These are phyloP conservation scores for Todiramphus chloris DNA, from an alignment of 2,113 vertebrate species.

Conservation along the genomic window DNA sequence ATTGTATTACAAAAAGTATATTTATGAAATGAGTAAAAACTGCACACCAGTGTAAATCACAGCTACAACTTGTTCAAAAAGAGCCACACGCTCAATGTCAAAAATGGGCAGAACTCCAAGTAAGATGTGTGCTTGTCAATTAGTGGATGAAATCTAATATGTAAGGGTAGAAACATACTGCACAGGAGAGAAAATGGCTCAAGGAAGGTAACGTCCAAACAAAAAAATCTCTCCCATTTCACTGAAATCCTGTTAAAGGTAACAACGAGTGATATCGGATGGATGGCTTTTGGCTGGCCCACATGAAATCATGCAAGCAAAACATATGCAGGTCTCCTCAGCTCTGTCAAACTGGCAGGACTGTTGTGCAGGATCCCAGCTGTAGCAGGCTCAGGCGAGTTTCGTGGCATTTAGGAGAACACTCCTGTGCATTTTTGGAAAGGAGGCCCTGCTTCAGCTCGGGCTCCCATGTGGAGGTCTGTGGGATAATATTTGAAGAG, in stretches of 20 bases:
- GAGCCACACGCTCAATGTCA: slow-evolving; percentile 9
- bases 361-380: not conserved
- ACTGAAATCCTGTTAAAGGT: not conserved
- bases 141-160: not conserved
- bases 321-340: not conserved
- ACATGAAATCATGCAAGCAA: not conserved
- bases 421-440: not conserved
- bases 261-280: accelerated
- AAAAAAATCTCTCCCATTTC: not conserved
- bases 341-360: not conserved
- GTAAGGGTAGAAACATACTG: not conserved
- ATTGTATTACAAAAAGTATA: not conserved
- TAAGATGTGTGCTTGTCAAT: slow-evolving; percentile 1
- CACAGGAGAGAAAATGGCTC: not conserved
- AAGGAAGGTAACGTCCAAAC: not conserved
- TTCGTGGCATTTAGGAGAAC: not conserved
- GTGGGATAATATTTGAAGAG: accelerated
- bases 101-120: not conserved
- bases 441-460: not conserved
- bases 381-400: not conserved
- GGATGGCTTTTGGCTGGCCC: not conserved
- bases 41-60: not conserved
- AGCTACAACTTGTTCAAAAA: not conserved
- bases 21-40: not conserved
- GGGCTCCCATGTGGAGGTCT: accelerated